Percentiles rank a stretch among this genome's conserved stretches.
These are phyloP conservation scores for Orgyia antiqua DNA, from an alignment of 2,888 invertebrate genomes.

Conservation along the genomic window DNA sequence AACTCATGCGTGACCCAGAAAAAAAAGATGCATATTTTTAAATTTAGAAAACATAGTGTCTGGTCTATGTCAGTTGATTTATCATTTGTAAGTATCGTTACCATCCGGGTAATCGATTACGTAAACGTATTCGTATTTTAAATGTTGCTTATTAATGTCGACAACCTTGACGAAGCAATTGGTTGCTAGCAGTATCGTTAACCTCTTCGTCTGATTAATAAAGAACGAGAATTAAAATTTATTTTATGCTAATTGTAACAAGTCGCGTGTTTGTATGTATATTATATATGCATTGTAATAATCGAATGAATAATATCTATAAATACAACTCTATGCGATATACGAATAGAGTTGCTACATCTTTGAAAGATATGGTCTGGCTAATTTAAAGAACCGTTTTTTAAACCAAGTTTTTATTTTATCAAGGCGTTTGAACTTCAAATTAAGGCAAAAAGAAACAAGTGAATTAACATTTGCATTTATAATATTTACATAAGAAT, in stretches of 20 bases:
- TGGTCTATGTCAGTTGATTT: slow-evolving; percentile 8
- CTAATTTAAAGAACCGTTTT: too few relatives aligned
- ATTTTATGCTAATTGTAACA: too few relatives aligned
- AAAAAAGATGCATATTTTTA: slow-evolving; percentile 12
- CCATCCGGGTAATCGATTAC: slow-evolving; percentile 7
- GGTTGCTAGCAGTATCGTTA: too few relatives aligned
- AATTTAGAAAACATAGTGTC: slow-evolving; percentile 5
- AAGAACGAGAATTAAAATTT: too few relatives aligned
- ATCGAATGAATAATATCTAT: too few relatives aligned
- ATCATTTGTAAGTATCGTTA: slow-evolving; percentile 10
- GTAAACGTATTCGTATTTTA: slow-evolving; percentile 5
- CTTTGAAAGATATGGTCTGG: too few relatives aligned
- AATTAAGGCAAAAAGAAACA: background rate
- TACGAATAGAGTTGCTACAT: too few relatives aligned
- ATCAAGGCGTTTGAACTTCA: background rate
- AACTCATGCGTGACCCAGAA: background rate
- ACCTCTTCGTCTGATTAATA: too few relatives aligned
- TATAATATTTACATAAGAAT: background rate
- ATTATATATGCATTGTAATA: too few relatives aligned
- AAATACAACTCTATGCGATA: too few relatives aligned
- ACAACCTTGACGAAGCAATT: slow-evolving; percentile 4
- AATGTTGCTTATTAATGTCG: slow-evolving; percentile 4
- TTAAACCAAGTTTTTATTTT: too few relatives aligned
- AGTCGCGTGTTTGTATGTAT: too few relatives aligned
- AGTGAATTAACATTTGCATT: background rate